Evolutionary conservation across 1,140 invertebrate species (phyloP).

Genomic region (Bombus vancouverensis): DNA sequence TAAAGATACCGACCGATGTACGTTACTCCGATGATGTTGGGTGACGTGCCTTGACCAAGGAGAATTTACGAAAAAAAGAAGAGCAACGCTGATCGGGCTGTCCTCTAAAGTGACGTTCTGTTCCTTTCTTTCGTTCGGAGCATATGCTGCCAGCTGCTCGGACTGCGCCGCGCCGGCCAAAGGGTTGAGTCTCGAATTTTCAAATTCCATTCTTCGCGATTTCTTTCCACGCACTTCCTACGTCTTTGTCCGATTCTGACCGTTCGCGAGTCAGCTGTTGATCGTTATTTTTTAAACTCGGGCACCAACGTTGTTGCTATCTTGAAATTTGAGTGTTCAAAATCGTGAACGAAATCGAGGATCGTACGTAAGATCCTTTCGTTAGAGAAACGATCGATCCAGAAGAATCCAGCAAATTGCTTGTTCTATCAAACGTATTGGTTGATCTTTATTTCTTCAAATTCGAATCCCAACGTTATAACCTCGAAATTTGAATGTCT

Average conservation of each 20-base stretch:
- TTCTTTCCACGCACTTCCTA: constrained; percentile 21
- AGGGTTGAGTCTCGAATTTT: constrained; percentile 64
- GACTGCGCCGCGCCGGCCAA: constrained; percentile 51
- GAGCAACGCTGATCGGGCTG: background rate
- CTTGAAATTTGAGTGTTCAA: background rate
- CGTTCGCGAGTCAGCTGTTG: constrained; percentile 53
- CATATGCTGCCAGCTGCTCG: constrained; percentile 69
- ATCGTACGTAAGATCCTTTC: too few species aligned
- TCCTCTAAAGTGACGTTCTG: constrained; percentile 12
- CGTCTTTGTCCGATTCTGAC: constrained; percentile 16
- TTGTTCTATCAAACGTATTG: background rate
- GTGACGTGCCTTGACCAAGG: background rate
- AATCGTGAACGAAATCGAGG: background rate
- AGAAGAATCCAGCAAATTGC: background rate
- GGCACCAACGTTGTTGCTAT: background rate
- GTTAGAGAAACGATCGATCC: background rate
- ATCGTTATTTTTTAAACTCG: constrained; percentile 32
- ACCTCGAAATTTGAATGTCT: background rate
- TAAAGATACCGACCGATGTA: background rate
- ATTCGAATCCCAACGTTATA: background rate
- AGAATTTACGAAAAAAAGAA: constrained; percentile 32
- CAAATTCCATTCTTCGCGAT: constrained; percentile 55
- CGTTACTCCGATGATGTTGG: background rate
- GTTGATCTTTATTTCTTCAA: constrained; percentile 36
- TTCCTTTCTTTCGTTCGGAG: constrained; percentile 41